These are phyloP conservation scores for Cottus gobio DNA, from an alignment of 2,113 vertebrate genomes.

Conservation along the genomic window DNA sequence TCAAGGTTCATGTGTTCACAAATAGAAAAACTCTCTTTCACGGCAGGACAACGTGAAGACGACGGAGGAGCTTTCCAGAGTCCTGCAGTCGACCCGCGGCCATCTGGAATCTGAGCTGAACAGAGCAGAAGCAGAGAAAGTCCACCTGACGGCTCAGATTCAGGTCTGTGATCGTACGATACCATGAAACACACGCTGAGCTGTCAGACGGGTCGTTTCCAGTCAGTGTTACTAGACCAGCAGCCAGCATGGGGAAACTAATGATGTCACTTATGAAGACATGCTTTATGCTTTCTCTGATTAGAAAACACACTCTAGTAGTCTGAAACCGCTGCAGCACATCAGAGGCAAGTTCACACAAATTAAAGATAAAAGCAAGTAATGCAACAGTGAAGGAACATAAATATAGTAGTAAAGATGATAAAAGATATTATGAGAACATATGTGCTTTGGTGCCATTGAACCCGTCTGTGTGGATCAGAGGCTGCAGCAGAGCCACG, in stretches of 20 bases:
- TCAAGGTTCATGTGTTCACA: not conserved
- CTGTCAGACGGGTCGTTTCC: not conserved
- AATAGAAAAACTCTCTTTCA: not conserved
- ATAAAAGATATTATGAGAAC: not conserved
- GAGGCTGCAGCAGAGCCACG: slow-evolving; percentile 85
- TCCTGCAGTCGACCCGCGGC: slow-evolving; percentile 85
- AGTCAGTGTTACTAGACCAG: not conserved
- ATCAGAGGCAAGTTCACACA: too few relatives aligned
- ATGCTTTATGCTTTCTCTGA: not conserved
- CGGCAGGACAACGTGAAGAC: slow-evolving; percentile 86
- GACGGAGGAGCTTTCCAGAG: slow-evolving; percentile 84
- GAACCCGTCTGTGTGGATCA: slow-evolving; percentile 67
- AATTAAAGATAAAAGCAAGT: too few relatives aligned
- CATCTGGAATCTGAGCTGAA: slow-evolving; percentile 88
- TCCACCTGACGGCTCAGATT: slow-evolving; percentile 82
- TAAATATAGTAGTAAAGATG: not conserved
- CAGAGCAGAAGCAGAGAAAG: slow-evolving; percentile 87
- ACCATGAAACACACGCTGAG: not conserved
- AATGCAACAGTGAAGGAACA: not conserved
- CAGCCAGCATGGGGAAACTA: not conserved
- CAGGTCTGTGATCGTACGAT: slow-evolving; percentile 76
- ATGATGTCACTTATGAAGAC: not conserved
- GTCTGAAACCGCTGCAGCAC: not conserved
- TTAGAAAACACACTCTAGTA: too few relatives aligned
- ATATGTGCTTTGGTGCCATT: too few relatives aligned